A percentile compares a stretch with the other conserved stretches of the same genome.
phyloP scores from a whole-genome alignment of 2,888 invertebrate species.

The Cephus runcator region DNA sequence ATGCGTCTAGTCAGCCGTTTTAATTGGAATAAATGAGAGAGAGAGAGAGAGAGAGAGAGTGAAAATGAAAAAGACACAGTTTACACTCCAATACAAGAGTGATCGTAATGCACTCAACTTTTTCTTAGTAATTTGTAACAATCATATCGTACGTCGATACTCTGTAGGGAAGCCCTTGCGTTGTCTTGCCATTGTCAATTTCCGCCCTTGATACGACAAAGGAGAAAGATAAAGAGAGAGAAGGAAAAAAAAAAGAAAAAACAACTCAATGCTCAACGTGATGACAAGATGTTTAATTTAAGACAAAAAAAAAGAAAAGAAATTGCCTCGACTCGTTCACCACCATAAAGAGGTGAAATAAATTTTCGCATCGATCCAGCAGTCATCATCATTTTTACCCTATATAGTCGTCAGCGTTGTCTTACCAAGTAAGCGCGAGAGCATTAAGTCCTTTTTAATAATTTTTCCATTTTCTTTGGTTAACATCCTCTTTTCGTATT shows the following conservation, averaged over 20 bases:
- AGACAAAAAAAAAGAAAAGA: slow-evolving; percentile 12
- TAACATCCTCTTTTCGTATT: background rate
- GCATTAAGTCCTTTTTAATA: background rate
- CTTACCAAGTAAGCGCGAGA: background rate
- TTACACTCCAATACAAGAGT: background rate
- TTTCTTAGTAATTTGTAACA: background rate
- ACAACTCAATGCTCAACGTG: slow-evolving; percentile 3
- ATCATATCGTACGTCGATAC: background rate
- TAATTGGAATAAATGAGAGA: background rate
- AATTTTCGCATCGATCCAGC: slow-evolving; percentile 23
- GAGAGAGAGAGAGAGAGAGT: background rate
- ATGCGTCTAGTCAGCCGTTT: background rate
- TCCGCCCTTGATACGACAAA: background rate
- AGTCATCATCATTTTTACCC: background rate
- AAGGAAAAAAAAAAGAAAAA: slow-evolving; percentile 14
- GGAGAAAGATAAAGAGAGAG: background rate
- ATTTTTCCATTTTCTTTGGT: background rate
- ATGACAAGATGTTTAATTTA: slow-evolving; percentile 13
- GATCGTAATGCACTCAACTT: background rate
- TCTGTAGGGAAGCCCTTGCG: background rate
- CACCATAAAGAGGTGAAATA: background rate
- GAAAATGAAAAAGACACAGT: background rate
- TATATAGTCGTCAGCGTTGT: background rate
- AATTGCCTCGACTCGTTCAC: background rate
- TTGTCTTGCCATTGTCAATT: background rate